phyloP scores from a whole-genome alignment of 2,888 invertebrate species.

The Fragum whitleyi region DNA sequence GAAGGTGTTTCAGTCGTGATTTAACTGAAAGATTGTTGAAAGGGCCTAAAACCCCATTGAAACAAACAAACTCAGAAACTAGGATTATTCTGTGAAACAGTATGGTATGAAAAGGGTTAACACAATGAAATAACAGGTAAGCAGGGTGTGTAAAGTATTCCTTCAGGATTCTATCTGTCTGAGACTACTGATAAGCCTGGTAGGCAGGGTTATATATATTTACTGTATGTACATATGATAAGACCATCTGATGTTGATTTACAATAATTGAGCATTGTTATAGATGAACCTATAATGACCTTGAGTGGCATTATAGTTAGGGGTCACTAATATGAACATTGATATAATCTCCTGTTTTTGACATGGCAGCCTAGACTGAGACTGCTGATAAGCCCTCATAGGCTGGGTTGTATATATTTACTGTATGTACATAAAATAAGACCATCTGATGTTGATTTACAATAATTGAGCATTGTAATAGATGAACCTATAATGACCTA shows the following conservation, averaged over 20 bases:
- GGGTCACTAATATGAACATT: too few species aligned
- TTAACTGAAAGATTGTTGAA: too few species aligned
- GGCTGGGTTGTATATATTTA: conserved; percentile 11
- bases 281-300: too few species aligned
- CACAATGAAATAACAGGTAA: conserved; percentile 1
- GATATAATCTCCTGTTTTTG: too few species aligned
- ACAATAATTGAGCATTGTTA: not conserved
- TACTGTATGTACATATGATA: conserved; percentile 8
- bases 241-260: conserved; percentile 3
- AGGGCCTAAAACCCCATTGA: too few species aligned
- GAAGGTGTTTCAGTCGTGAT: too few species aligned
- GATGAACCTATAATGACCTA: too few species aligned
- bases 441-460: conserved; percentile 4
- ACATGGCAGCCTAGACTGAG: too few species aligned
- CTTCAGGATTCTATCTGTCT: conserved; percentile 9
- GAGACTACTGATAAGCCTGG: conserved; percentile 2
- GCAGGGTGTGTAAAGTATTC: conserved; percentile 21
- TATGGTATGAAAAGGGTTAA: too few species aligned
- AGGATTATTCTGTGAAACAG: too few species aligned
- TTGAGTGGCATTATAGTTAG: too few species aligned
- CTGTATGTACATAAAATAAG: conserved; percentile 4
- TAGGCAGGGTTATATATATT: conserved; percentile 10
- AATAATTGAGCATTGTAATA: not conserved
- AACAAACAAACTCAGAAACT: too few species aligned
- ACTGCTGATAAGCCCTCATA: conserved; percentile 12